A percentile compares a stretch with the other conserved stretches of the same genome.
Conservation (phyloP, 2,797 vertebrate species). For the Phylloscopus collybita region DNA sequence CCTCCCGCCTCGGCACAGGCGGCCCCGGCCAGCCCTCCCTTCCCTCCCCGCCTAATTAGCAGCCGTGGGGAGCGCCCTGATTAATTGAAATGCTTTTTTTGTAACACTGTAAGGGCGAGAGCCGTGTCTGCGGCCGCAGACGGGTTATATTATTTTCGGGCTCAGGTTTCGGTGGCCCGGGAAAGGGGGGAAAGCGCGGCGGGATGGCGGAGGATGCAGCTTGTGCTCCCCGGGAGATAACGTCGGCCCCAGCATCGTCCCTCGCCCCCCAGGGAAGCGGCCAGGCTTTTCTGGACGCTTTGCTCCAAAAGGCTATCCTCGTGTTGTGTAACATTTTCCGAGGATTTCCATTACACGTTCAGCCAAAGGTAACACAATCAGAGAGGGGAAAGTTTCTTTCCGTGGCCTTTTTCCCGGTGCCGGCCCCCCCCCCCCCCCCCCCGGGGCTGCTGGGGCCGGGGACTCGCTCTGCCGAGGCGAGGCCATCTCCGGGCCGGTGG, state of each 20-base stretch:
- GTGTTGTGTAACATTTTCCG: conserved; percentile 69
- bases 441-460: neutral
- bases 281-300: conserved; percentile 53
- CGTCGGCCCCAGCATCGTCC: neutral
- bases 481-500: neutral
- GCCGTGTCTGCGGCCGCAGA: conserved; percentile 2
- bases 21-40: neutral
- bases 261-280: neutral
- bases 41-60: conserved; percentile 30
- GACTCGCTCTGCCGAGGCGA: neutral
- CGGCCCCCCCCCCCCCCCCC: neutral
- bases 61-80: conserved; percentile 19
- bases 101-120: conserved; percentile 44
- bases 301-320: conserved; percentile 54
- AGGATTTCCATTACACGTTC: conserved; percentile 65
- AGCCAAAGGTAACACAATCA: conserved; percentile 52
- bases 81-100: conserved; percentile 59
- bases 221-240: neutral
- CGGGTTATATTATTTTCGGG: conserved; percentile 39
- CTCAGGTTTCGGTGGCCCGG: conserved; percentile 15
- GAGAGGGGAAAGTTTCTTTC: conserved; percentile 52
- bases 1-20: neutral
- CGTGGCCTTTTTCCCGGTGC: conserved; percentile 30
- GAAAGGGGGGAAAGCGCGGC: neutral
- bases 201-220: neutral